Evolutionary conservation across 1,140 invertebrate genomes (phyloP), one percentile per base, ranked within the genome.

Genomic region (Octopus sinensis): DNA sequence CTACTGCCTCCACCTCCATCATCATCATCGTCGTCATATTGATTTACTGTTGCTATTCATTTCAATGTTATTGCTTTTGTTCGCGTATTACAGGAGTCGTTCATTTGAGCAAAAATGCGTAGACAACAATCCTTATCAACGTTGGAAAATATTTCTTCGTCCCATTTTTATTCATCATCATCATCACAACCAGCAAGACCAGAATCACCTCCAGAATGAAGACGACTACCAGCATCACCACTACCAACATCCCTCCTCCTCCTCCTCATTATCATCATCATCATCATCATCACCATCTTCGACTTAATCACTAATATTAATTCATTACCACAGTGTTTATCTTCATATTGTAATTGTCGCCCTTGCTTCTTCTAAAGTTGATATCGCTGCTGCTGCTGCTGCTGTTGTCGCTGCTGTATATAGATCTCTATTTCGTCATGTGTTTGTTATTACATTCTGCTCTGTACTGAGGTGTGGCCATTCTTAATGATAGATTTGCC

Each of bases 211-310:
- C 53, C 82, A 82, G 62, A 62, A 79, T 78, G 62, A 62, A 73
- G 17, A 10, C 53, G 23, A 23, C 76, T 54, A 77, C 80, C 71
- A 53, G 79, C 53, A 62, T 78, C 82, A 53, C 75, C 53, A 43
- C 76, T 54, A 54, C 73, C 56, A 54, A 54, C 43, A 17, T 73
- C 73, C 17, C 79, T 71, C 75, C 62, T n/a, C 23, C 77, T 80
- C 81, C 82, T 82, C 56, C 79, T 79, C 80, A 54, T 52, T 6
- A 5, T 81, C 62, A 78, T 71, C 75, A 30, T 79, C 80, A 54
- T 5, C 30, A 43, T 43, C 30, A 43, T 43, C 30, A 43, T 43
- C 30, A 43, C 2, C 30, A 2, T 43, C 30, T n/a, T 51, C 51
- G 13, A n/a, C 51, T 0, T 5, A 23, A 4, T 51, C 4, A 4